These are phyloP conservation scores for Drosophila heteroneura DNA, from an alignment of 2,888 invertebrate species.

Conservation along the genomic window DNA sequence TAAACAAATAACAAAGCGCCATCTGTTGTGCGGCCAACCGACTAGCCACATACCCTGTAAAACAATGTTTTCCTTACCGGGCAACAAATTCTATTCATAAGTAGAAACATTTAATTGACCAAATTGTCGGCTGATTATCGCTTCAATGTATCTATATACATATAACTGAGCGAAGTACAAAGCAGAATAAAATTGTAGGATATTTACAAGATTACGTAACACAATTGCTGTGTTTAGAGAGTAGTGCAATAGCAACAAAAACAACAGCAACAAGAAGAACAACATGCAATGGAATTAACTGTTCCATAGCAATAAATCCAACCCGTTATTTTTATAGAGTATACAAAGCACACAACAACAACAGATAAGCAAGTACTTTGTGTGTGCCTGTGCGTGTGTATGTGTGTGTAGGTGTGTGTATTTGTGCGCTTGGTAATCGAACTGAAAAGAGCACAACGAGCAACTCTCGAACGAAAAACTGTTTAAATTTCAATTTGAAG, in stretches of 20 bases:
- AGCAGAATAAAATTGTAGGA: neutral
- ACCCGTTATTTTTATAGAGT: too few species aligned
- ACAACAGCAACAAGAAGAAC: neutral
- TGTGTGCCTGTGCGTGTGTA: neutral
- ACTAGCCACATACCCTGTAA: conserved; percentile 13
- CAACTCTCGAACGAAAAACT: conserved; percentile 43
- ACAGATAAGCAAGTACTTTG: neutral
- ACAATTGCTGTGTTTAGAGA: neutral
- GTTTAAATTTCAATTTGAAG: conserved; percentile 53
- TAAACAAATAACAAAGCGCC: neutral
- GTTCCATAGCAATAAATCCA: too few species aligned
- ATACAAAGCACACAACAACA: neutral
- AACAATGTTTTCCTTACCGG: neutral
- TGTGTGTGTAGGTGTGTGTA: neutral
- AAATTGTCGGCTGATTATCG: too few species aligned
- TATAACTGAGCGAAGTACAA: too few species aligned
- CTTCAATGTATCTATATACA: too few species aligned
- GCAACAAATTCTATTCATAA: neutral
- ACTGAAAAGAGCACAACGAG: conserved; percentile 34
- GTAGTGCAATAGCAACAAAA: neutral
- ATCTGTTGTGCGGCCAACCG: neutral
- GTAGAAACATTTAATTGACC: neutral
- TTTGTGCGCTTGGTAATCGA: conserved; percentile 39
- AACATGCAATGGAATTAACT: too few species aligned
- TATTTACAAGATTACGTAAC: neutral